Conservation (phyloP, 2,113 vertebrate species). For the Calidris pygmaea region DNA sequence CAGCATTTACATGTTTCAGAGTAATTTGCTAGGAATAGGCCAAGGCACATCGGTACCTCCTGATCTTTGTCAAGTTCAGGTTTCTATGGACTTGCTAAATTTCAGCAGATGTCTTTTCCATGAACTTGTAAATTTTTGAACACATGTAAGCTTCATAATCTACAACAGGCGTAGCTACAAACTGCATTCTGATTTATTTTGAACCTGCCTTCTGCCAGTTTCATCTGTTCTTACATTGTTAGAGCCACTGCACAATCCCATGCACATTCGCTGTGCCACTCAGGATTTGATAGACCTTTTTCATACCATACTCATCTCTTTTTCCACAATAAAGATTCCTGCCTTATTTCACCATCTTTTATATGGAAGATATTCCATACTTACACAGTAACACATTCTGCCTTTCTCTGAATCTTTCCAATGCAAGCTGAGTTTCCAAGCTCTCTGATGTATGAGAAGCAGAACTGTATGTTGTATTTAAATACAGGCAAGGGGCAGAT, state of each 20-base stretch:
- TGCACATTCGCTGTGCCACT: not conserved
- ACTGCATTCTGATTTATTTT: not conserved
- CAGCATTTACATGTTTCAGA: not conserved
- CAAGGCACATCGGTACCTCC: not conserved
- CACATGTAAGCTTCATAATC: not conserved
- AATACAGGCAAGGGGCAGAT: not conserved
- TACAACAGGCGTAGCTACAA: not conserved
- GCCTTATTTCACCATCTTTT: not conserved
- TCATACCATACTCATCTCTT: not conserved
- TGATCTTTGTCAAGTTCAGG: not conserved
- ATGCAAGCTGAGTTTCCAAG: not conserved
- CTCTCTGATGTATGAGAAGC: not conserved
- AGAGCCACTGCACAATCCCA: not conserved
- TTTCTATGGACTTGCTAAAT: not conserved
- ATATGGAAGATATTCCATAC: not conserved
- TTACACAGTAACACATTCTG: not conserved
- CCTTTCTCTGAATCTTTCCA: not conserved
- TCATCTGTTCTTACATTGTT: not conserved
- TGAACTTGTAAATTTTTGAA: not conserved
- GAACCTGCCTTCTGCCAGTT: not conserved
- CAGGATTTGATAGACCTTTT: not conserved
- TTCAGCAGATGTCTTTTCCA: not conserved
- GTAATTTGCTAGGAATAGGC: not conserved
- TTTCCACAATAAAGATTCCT: not conserved
- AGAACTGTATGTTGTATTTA: not conserved